Evolutionary conservation across 2,888 invertebrate genomes (phyloP), one percentile per base, ranked within the genome.

Genomic region (Helleia helle): DNA sequence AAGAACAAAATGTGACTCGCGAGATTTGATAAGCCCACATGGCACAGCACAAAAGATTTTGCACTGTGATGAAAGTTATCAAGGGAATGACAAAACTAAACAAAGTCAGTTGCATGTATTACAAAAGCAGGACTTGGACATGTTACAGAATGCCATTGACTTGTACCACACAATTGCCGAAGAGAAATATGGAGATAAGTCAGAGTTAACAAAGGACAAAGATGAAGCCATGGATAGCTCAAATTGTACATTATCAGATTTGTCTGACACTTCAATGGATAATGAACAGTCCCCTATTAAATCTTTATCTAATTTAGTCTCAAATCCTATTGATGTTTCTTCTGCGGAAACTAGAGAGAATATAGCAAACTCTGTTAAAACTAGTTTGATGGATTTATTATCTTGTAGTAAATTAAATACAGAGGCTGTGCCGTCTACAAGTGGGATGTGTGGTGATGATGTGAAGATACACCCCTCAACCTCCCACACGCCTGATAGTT

Each of bases 221-320:
- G 65, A 71, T 11, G 74, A 73, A 46, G 58, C 62, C 42, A 54
- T 65, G 51, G 71, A 75, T 34, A 61, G 71, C 11, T 60, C 69
- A 43, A 73, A 72, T 46, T 66, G 71, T 48, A 64, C 71, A 26
- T 54, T 73, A 9, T 70, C 79, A 59, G 76, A 79, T 56, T 41
- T 68, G 29, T 70, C 77, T 9, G 69, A 69, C 42, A 55, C 65
- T 46, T 71, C 74, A 25, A 27, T 65, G 53, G 79, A 76, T 54
- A 73, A 60, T 66, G 80, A 77, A 50, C 87, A 87, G 56, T 88
- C 88, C 37, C 88, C 89, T 37, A 88, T 89, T 15, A 88, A 88
- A 62, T 89, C 89, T 41, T 68, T 89, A 46, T 89, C 89, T 38
- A 88, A 89, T 66, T 74, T 89, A 57, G 88, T 89, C 43, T 88